Conservation (phyloP, 2,113 vertebrate species). For the Pseudois nayaur region DNA sequence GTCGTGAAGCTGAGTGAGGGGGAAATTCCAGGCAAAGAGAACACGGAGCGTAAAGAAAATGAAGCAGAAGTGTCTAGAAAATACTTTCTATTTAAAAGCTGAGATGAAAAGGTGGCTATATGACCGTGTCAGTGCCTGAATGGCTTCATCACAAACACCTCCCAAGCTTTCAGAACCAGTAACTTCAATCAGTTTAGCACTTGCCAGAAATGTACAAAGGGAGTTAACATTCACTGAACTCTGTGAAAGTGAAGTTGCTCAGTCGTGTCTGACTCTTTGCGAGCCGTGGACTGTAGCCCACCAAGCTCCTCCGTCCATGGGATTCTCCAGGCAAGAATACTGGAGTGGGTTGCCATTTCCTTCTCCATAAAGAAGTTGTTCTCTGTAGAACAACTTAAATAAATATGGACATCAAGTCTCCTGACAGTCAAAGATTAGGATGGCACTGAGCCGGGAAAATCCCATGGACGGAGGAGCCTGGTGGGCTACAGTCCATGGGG, state of each 20-base stretch:
- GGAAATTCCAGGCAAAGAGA: not conserved
- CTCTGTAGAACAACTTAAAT: not conserved
- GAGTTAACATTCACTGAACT: not conserved
- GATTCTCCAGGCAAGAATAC: too few species aligned
- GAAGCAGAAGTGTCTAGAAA: not conserved
- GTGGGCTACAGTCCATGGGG: too few species aligned
- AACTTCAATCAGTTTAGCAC: not conserved
- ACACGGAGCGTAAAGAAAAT: not conserved
- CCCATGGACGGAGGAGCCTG: too few species aligned
- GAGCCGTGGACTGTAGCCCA: too few species aligned
- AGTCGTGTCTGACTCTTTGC: too few species aligned
- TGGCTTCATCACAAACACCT: not conserved
- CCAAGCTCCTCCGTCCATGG: too few species aligned
- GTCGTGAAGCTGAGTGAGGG: not conserved
- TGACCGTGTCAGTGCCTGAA: not conserved
- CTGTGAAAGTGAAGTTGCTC: too few species aligned
- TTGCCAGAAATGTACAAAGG: not conserved
- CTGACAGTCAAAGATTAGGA: not conserved
- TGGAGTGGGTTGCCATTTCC: too few species aligned
- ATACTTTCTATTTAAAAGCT: not conserved
- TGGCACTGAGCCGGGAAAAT: not conserved
- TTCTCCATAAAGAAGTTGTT: too few species aligned
- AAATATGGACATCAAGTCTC: not conserved
- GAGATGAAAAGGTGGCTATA: not conserved
- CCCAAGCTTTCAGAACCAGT: not conserved